These are phyloP conservation scores for Mionectes macconnelli DNA, from an alignment of 2,113 vertebrate genomes.

Conservation along the genomic window DNA sequence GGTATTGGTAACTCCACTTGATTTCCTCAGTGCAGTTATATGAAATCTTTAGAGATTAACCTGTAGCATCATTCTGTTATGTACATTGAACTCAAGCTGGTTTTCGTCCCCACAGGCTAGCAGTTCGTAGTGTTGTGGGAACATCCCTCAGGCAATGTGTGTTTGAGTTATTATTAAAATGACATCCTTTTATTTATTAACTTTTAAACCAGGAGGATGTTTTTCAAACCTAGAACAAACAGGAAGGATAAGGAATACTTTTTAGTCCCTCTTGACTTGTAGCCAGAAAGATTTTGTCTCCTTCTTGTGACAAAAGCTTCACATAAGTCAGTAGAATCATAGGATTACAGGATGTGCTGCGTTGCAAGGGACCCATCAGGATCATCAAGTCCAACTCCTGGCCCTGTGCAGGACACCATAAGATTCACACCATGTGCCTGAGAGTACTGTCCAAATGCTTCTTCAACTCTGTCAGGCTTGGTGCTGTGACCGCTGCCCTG, in stretches of 20 bases:
- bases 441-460: neutral
- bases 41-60: neutral
- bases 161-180: neutral
- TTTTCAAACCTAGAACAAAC: neutral
- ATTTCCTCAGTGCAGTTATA: neutral
- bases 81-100: neutral
- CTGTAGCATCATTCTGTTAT: neutral
- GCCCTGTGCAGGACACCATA: neutral
- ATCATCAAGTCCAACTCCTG: neutral
- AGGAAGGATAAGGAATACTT: neutral
- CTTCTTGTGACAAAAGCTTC: neutral
- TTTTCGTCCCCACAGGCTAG: neutral
- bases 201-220: neutral
- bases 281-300: neutral
- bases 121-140: neutral
- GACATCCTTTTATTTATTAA: neutral
- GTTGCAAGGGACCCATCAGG: neutral
- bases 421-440: neutral
- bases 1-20: neutral
- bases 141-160: neutral
- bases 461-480: neutral
- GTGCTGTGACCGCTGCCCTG: neutral
- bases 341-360: neutral
- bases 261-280: neutral
- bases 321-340: neutral